Percentiles rank a stretch among this genome's conserved stretches.
Evolutionary conservation across 2,888 invertebrate species (phyloP).

Genomic region (Cactoblastis cactorum): DNA sequence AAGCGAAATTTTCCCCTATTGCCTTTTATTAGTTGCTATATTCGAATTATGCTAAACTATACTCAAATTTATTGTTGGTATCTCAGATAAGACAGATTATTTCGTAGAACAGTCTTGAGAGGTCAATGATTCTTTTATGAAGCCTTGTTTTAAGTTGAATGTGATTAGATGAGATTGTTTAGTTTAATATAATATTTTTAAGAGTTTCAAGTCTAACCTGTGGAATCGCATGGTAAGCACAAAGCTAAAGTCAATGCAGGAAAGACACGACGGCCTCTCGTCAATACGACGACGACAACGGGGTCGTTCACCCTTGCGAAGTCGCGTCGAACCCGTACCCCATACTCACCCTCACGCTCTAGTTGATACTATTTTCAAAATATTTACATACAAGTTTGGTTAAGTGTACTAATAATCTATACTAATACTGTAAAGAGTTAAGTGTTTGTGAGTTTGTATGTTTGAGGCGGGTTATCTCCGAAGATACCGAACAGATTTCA

Average conservation of each 20-base stretch:
- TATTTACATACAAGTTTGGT: slow-evolving; percentile 21
- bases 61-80: slow-evolving; percentile 18
- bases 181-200: not conserved
- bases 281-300: slow-evolving; percentile 32
- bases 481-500: no score
- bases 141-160: slow-evolving; percentile 2
- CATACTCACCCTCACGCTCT: slow-evolving; percentile 23
- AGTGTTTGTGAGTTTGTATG: no score
- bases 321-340: slow-evolving; percentile 21
- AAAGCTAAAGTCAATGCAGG: slow-evolving; percentile 14
- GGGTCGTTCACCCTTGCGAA: slow-evolving; percentile 12
- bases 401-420: no score
- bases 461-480: no score
- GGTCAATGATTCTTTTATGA: slow-evolving; percentile 16
- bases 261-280: slow-evolving; percentile 18
- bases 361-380: slow-evolving; percentile 27
- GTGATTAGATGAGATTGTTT: not conserved
- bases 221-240: slow-evolving; percentile 8
- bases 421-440: no score
- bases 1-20: slow-evolving; percentile 40
- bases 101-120: slow-evolving; percentile 12
- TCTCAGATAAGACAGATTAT: slow-evolving; percentile 16
- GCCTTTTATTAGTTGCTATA: slow-evolving; percentile 28
- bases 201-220: not conserved
- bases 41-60: slow-evolving; percentile 16